Conservation (phyloP, 2,113 vertebrate genomes). For the Colistium nudipinnis region DNA sequence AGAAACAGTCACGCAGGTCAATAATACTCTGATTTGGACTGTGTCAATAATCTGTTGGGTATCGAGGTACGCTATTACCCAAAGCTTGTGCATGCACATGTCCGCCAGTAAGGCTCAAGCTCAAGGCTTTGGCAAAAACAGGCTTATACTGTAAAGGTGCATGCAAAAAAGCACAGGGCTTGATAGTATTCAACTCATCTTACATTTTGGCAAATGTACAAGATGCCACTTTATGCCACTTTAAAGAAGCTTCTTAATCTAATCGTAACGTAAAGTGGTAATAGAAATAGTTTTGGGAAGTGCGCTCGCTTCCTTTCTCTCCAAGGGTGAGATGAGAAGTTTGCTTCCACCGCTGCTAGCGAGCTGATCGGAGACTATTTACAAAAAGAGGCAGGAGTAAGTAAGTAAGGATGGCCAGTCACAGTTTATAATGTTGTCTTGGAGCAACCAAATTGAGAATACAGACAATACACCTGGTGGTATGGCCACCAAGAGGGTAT, state of each 20-base stretch:
- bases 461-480: too few relatives aligned
- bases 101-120: constrained; percentile 63
- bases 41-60: constrained; percentile 38
- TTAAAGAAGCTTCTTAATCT: constrained; percentile 58
- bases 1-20: constrained; percentile 41
- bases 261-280: constrained; percentile 34
- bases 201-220: constrained; percentile 33
- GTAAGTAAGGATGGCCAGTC: too few relatives aligned
- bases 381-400: too few relatives aligned
- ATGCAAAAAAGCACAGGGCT: constrained; percentile 70
- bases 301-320: not conserved
- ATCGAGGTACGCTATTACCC: constrained; percentile 50
- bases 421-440: too few relatives aligned
- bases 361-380: not conserved
- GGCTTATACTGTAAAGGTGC: constrained; percentile 65
- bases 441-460: too few relatives aligned
- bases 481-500: too few relatives aligned
- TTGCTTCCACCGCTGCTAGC: not conserved
- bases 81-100: constrained; percentile 73
- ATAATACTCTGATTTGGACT: constrained; percentile 43
- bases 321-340: constrained; percentile 10
- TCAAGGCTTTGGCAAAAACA: constrained; percentile 66
- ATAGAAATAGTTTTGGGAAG: constrained; percentile 30
- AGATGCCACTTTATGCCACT: constrained; percentile 36
- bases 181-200: constrained; percentile 30